Evolutionary conservation across 2,797 vertebrate genomes (phyloP).

Genomic region (Brachyrhaphis roseni): DNA sequence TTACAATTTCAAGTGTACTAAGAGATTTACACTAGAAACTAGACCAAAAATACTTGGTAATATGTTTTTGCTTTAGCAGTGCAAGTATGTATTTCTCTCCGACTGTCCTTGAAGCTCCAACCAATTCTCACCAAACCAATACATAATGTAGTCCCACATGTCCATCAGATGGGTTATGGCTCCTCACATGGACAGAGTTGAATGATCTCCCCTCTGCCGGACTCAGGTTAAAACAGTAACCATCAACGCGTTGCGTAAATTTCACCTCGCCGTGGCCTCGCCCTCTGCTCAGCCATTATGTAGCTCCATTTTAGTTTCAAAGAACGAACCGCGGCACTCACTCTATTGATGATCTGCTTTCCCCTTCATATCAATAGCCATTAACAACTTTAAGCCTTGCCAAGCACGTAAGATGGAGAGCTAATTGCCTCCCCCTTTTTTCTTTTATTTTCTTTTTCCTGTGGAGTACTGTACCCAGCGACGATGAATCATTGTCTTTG

Average conservation of each 20-base stretch:
- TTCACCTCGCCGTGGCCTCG: conserved; percentile 18
- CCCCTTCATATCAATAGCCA: conserved; percentile 64
- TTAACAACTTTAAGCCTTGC: conserved; percentile 65
- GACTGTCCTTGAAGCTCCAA: conserved; percentile 20
- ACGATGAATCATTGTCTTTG: conserved; percentile 61
- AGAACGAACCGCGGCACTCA: conserved; percentile 36
- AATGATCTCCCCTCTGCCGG: conserved; percentile 2
- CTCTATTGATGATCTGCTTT: conserved; percentile 66
- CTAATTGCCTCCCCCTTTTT: conserved; percentile 49
- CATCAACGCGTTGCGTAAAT: conserved; percentile 6
- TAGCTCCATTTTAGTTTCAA: conserved; percentile 34
- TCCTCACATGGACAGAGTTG: neutral
- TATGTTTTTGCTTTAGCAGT: too few relatives aligned
- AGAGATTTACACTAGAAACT: too few relatives aligned
- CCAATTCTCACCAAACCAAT: conserved; percentile 9
- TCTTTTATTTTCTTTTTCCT: conserved; percentile 12
- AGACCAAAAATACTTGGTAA: too few relatives aligned
- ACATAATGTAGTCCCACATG: neutral
- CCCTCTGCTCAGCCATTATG: conserved; percentile 23
- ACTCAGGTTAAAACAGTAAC: conserved; percentile 30
- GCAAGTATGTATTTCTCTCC: conserved; percentile 8
- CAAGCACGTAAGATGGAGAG: conserved; percentile 57
- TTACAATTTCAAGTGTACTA: too few relatives aligned
- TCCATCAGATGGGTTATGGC: neutral
- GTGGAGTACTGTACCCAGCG: conserved; percentile 51